Base-by-base conservation (phyloP, 2,797 vertebrate genomes). In the Xiphorhynchus erythropygius region DNA sequence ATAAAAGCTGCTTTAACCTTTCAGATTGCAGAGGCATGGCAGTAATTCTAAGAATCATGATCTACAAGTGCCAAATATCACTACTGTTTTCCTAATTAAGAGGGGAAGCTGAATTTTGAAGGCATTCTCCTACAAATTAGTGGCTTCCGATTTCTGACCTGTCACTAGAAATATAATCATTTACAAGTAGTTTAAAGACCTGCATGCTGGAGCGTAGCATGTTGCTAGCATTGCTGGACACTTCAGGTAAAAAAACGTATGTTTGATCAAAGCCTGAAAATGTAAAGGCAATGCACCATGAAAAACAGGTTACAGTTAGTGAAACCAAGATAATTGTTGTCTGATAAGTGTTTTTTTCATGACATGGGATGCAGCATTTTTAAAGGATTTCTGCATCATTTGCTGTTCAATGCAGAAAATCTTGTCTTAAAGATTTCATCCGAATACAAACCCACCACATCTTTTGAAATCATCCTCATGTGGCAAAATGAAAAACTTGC, bases 1-100 rank as follows among this genome's bases (percentile, higher is more conserved):
- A 93, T 87, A 70, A 69, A 91, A 81, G 79, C 39, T 93, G 44
- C 39, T 94, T 52, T 86, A 94, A 87, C 80, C 88, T 93, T 90
- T 87, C 59, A 56, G 59, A 79, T 91, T 87, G 73, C 57, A 68
- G 53, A 95, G 57, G 21, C 89, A 91, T 93, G 68, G 32, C 56
- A 87, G 67, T 63, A 90, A 91, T 94, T 90, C 77, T 53, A 63
- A 87, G 67, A 93, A 91, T 84, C 65, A 67, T 70, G 79, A 25
- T 65, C 79, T 82, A 82, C 74, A 76, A 93, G 81, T 75, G 35
- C 50, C 50, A 73, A 50, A 84, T 95, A 88, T 95, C 47, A 73
- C 80, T 84, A 33, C 37, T 84, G 8, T 32, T 17, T 74, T 87
- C 25, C 18, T 84, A 78, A 94, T 89, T 80, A 90, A 78, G 39